Evolutionary conservation across 1,140 invertebrate species (phyloP).

Genomic region (Dufourea novaeangliae): DNA sequence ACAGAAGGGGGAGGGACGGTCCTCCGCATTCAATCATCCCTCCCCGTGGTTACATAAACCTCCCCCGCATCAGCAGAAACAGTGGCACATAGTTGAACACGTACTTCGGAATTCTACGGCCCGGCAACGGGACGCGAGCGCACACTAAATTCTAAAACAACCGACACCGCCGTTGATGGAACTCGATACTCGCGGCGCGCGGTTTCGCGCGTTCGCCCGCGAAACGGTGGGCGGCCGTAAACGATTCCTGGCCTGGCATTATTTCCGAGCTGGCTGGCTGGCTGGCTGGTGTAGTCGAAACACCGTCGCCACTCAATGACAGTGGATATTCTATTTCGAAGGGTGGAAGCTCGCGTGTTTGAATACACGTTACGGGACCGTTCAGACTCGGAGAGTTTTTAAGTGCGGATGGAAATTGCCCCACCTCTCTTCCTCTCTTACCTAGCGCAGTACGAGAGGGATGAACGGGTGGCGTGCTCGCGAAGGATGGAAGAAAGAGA

Average conservation of each 20-base stretch:
- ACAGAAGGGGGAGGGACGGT: background rate
- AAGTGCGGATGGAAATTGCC: constrained; percentile 41
- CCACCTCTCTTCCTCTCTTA: no score
- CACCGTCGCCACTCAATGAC: constrained; percentile 22
- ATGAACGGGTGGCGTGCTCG: background rate
- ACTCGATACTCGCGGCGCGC: constrained; percentile 4
- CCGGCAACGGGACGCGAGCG: background rate
- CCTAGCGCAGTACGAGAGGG: no score
- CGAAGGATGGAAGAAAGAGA: background rate
- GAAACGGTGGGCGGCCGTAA: background rate
- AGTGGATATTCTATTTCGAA: constrained; percentile 30
- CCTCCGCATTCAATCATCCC: background rate
- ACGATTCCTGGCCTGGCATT: constrained; percentile 22
- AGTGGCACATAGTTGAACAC: background rate
- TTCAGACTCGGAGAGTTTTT: constrained; percentile 27
- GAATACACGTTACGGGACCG: constrained; percentile 21
- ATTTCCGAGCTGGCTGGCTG: background rate
- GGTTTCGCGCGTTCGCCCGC: constrained; percentile 2
- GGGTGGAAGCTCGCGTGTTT: constrained; percentile 42
- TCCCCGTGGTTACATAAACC: background rate
- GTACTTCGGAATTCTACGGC: constrained; percentile 22
- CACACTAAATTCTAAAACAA: constrained; percentile 25
- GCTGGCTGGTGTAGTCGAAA: no score
- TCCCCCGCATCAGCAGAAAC: background rate
- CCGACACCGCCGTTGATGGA: background rate